phyloP scores from a whole-genome alignment of 2,888 invertebrate species.

The Belgica antarctica region DNA sequence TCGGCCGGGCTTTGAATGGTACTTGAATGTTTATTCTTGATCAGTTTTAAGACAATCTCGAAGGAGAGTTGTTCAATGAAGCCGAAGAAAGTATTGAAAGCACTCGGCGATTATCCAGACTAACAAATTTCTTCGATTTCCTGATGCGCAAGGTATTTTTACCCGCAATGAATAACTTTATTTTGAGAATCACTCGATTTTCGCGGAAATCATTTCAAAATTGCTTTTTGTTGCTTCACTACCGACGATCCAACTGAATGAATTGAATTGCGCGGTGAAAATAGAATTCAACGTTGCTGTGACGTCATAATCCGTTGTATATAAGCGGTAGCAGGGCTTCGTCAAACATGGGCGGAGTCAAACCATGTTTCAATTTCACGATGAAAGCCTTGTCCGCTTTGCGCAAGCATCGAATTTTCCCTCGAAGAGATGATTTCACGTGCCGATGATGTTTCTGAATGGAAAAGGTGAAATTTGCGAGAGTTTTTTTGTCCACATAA shows the following conservation, averaged over 20 bases:
- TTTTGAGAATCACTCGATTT: background rate
- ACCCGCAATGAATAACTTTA: background rate
- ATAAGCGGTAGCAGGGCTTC: background rate
- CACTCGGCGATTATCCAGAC: background rate
- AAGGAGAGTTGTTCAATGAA: no score
- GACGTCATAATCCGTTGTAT: background rate
- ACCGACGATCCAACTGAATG: background rate
- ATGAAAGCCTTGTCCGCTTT: background rate
- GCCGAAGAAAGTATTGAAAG: background rate
- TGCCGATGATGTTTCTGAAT: background rate
- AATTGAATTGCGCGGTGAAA: background rate
- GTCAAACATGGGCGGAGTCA: background rate
- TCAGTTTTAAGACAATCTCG: background rate
- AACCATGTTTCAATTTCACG: background rate
- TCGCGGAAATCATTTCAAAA: background rate
- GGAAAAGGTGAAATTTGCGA: background rate
- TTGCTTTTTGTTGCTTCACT: slow-evolving; percentile 8
- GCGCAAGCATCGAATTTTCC: background rate
- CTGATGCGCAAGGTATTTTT: background rate
- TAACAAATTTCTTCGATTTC: background rate
- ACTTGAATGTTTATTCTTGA: background rate
- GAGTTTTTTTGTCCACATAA: background rate
- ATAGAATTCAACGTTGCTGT: background rate
- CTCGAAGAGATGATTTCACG: background rate
- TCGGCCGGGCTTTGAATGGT: background rate